Evolutionary conservation across 1,140 invertebrate species (phyloP).

Genomic region (Polypedilum pembai): DNA sequence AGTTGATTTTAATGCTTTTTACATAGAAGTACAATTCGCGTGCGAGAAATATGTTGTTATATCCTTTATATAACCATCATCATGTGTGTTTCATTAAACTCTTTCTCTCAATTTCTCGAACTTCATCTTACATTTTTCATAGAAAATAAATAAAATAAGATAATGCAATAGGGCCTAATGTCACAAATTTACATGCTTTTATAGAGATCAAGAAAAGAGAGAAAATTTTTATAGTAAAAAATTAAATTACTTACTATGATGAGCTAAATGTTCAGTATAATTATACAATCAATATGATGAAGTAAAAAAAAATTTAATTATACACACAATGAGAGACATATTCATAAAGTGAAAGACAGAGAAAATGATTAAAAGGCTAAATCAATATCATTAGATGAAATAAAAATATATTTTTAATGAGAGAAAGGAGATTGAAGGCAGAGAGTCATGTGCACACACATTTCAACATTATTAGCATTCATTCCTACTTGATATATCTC

Average conservation of each 20-base stretch:
- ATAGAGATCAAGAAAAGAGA: slow-evolving; percentile 7
- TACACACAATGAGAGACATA: not conserved
- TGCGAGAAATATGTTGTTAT: too few relatives aligned
- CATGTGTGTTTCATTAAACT: too few relatives aligned
- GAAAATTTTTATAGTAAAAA: slow-evolving; percentile 7
- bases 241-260: not conserved
- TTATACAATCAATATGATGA: not conserved
- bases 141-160: not conserved
- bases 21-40: too few relatives aligned
- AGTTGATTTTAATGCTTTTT: too few relatives aligned
- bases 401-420: not conserved
- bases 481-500: not conserved
- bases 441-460: too few relatives aligned
- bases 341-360: not conserved
- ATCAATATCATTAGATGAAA: not conserved
- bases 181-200: slow-evolving; percentile 18
- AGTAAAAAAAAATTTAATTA: not conserved
- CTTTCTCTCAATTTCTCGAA: too few relatives aligned
- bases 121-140: too few relatives aligned
- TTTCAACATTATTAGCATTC: not conserved
- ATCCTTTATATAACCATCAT: too few relatives aligned
- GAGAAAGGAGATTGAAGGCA: not conserved
- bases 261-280: slow-evolving; percentile 1
- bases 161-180: slow-evolving; percentile 5
- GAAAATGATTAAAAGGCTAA: not conserved